Conservation (phyloP, 2,113 vertebrate species). For the Lontra canadensis region DNA sequence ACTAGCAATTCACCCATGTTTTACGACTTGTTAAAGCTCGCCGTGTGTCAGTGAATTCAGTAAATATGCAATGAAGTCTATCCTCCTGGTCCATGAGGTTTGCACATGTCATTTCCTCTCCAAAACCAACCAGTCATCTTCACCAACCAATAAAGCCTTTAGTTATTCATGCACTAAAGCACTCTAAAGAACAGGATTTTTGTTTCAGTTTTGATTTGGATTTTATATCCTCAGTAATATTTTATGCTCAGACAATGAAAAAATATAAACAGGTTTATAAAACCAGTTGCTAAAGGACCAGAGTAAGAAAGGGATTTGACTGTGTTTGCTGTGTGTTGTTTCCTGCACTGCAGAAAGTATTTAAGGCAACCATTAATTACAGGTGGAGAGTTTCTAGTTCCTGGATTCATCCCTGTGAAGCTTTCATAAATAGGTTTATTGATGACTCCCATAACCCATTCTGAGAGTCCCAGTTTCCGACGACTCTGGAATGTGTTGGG, state of each 20-base stretch:
- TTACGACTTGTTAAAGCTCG: neutral
- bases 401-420: neutral
- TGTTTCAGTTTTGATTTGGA: neutral
- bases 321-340: neutral
- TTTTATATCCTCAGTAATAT: neutral
- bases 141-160: neutral
- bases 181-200: neutral
- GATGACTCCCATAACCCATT: neutral
- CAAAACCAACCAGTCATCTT: neutral
- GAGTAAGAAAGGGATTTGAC: neutral
- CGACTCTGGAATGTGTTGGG: rapidly evolving
- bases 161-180: neutral
- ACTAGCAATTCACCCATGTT: neutral
- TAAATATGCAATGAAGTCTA: neutral
- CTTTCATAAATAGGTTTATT: neutral
- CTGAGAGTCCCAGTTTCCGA: neutral
- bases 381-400: neutral
- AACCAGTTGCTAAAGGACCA: neutral
- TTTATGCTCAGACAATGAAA: neutral
- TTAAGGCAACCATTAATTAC: neutral
- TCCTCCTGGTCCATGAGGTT: neutral
- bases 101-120: neutral
- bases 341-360: neutral
- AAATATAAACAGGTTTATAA: neutral
- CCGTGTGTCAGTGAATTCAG: neutral